Base-by-base conservation (phyloP, 2,113 vertebrate species). In the Todiramphus saurophagus region DNA sequence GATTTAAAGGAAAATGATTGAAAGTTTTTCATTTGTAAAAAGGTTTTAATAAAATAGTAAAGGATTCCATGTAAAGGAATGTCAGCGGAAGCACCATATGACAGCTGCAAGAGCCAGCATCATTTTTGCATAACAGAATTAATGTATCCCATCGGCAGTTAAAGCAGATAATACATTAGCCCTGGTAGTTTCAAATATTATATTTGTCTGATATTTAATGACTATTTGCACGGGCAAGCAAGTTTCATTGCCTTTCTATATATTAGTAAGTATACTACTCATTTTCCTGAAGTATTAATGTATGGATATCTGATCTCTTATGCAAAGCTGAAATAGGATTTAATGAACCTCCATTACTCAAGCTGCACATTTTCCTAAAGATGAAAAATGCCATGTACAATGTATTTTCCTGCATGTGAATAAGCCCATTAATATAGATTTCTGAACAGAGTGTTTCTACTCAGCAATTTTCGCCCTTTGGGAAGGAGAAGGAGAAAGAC, bases 341-440 rank as follows among this genome's bases (percentile, higher is more conserved):
- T 95, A 97, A 97, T 94, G 96, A 96, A 88, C 35, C 76, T 48
- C 79, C 85, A 93, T 96, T 95, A 75, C 83, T 95, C 94, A 95
- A 93, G 91, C 91, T 74, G 63, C 83, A 86, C 48, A 78, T 93
- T 94, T 91, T 93, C 76, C 70, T 90, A 80, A 90, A 90, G 83
- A 95, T 80, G 90, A 94, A 94, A 97, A 96, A 96, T 91, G 66
- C 72, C 92, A 90, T 0, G 67, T 60, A 93, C 87, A 75, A 70
- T 59, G 50, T 41, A 81, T 93, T 97, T 90, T 96, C 83, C 64
- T 83, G 90, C 83, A 83, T 90, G 55, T 86, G 84, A 97, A 95
- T 90, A 95, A 96, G 84, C 46, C 94, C 72, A 77, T 81, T 96
- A 95, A 95, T 88, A 94, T 1, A 92, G 76, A 87, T 88, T 92